Evolutionary conservation across 1,140 invertebrate genomes (phyloP).

Genomic region (Drosophila erecta): DNA sequence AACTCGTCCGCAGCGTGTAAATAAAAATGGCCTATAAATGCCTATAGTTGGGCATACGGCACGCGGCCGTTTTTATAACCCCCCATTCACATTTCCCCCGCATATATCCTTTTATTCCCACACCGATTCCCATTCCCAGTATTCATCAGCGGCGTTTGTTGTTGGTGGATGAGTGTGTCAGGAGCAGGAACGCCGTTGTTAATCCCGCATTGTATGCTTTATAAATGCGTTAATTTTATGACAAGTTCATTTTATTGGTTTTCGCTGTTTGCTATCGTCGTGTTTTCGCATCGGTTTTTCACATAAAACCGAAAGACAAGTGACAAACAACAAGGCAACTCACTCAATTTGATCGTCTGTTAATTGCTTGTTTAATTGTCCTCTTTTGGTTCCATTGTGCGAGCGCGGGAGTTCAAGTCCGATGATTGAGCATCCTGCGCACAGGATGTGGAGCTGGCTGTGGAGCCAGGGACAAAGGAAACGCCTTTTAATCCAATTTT

Average conservation of each 20-base stretch:
- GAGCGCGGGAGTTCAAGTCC: constrained; percentile 5
- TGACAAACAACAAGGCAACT: constrained; percentile 50
- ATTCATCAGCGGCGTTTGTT: constrained; percentile 30
- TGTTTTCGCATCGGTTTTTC: constrained; percentile 67
- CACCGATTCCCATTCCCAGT: constrained; percentile 9
- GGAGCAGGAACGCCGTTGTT: constrained; percentile 53
- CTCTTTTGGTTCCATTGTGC: constrained; percentile 35
- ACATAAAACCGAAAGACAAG: constrained; percentile 62
- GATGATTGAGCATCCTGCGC: constrained; percentile 12
- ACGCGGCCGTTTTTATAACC: constrained; percentile 25
- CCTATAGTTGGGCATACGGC: constrained; percentile 61
- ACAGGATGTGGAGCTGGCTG: constrained; percentile 5
- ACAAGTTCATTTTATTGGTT: constrained; percentile 82
- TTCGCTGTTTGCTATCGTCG: constrained; percentile 69
- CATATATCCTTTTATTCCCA: constrained; percentile 4
- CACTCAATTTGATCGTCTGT: constrained; percentile 77
- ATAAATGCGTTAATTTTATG: constrained; percentile 83
- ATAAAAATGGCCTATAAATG: constrained; percentile 79
- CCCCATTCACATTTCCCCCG: neutral
- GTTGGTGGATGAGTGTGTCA: constrained; percentile 22
- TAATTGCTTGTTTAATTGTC: constrained; percentile 78
- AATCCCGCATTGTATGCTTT: constrained; percentile 78
- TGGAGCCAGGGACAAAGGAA: constrained; percentile 8
- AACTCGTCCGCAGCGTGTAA: constrained; percentile 73
- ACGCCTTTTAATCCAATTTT: constrained; percentile 25